These are phyloP conservation scores for Mimas tiliae DNA, from an alignment of 2,888 invertebrate genomes.

Conservation along the genomic window DNA sequence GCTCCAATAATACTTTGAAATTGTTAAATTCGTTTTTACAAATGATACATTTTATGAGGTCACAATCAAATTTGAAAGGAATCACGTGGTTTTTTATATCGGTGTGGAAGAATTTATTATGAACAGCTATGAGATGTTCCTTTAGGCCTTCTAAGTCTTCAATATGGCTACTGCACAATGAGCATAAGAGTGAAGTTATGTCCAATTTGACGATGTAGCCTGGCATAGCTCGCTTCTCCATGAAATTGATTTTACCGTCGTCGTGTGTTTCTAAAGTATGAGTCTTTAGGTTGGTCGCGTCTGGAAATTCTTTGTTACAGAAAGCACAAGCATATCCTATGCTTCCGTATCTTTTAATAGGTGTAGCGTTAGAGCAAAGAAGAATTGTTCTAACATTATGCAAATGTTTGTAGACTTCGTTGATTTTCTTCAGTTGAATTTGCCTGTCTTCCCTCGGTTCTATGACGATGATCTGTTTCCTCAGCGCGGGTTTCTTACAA, in stretches of 20 bases:
- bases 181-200: conserved; percentile 55
- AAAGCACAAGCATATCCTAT: conserved; percentile 56
- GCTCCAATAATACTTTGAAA: conserved; percentile 58
- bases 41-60: conserved; percentile 43
- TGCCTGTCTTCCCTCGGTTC: conserved; percentile 24
- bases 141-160: conserved; percentile 44
- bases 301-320: conserved; percentile 48
- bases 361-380: conserved; percentile 51
- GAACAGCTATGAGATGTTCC: conserved; percentile 47
- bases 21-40: conserved; percentile 50
- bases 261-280: conserved; percentile 48
- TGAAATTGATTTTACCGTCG: conserved; percentile 37
- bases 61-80: conserved; percentile 54
- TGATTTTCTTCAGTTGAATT: conserved; percentile 25
- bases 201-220: conserved; percentile 57
- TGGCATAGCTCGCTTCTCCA: conserved; percentile 36
- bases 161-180: conserved; percentile 45
- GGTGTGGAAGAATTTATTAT: conserved; percentile 45
- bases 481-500: conserved; percentile 4
- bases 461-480: conserved; percentile 36
- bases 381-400: conserved; percentile 44
- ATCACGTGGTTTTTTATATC: conserved; percentile 54
- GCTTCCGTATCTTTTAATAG: conserved; percentile 50
- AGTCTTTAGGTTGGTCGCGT: conserved; percentile 47
- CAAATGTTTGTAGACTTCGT: conserved; percentile 26